Evolutionary conservation across 1,140 invertebrate genomes (phyloP).

Genomic region (Plodia interpunctella): DNA sequence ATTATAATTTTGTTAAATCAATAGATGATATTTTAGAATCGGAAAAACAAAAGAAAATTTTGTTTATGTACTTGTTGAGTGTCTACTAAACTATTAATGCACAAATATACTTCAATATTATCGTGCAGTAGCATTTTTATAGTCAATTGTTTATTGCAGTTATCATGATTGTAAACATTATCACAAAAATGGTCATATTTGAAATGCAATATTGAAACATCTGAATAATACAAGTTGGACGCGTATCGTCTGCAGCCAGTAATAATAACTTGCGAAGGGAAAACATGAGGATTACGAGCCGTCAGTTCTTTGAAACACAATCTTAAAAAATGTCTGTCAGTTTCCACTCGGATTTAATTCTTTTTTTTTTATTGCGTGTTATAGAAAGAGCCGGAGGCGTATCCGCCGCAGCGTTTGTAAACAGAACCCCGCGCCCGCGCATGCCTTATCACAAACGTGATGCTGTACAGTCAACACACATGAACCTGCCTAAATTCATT

Average conservation of each 20-base stretch:
- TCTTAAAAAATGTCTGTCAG: neutral
- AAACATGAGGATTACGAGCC: neutral
- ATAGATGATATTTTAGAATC: too few relatives aligned
- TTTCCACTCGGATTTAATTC: neutral
- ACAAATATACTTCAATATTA: too few relatives aligned
- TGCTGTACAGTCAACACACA: neutral
- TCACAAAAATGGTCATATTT: too few relatives aligned
- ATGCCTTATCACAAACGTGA: neutral
- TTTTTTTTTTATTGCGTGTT: conserved; percentile 4
- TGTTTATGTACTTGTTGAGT: too few relatives aligned
- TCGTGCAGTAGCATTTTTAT: neutral
- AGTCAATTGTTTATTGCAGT: too few relatives aligned
- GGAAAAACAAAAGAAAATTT: too few relatives aligned
- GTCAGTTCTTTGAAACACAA: neutral
- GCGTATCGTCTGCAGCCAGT: neutral
- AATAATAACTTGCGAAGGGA: neutral
- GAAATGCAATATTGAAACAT: too few relatives aligned
- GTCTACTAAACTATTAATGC: too few relatives aligned
- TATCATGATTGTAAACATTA: too few relatives aligned
- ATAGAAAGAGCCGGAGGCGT: neutral
- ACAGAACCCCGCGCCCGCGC: neutral
- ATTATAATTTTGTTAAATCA: too few relatives aligned
- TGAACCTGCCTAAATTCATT: too few relatives aligned
- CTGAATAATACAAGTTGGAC: too few relatives aligned
- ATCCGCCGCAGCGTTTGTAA: conserved; percentile 1